Base-by-base conservation (phyloP, 2,113 vertebrate species). In the Abramis brama region DNA sequence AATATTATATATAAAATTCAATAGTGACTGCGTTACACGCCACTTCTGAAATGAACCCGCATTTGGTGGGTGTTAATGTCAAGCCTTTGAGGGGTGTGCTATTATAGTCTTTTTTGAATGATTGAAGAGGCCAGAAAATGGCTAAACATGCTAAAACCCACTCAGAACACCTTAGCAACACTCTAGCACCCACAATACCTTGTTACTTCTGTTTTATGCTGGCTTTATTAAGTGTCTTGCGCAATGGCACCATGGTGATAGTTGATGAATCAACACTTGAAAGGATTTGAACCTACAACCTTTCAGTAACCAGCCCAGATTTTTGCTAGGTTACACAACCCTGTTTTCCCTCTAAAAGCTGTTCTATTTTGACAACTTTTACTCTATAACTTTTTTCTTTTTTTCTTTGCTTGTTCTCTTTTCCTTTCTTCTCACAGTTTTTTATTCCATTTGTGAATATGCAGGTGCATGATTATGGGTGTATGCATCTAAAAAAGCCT, bases 401-500 rank as follows among this genome's bases (percentile, higher is more conserved):
- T 52, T 57, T 70, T 39, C 57, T 64, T 39, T 55, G 36, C 71
- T 47, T 74, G 12, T 74, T 74, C 64, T 6, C 64, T 55, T 13
- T 21, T 45, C 64, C 39, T 52, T 52, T 82, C 25, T 83, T 73
- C 36, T 86, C 39, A n/a, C 85, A 84, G n/a, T 84, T 60, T 68
- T 82, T 85, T 79, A 71, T 23, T 86, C 79, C 84, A 78, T 66
- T 25, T 47, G 13, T 80, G 59, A 45, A 8, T n/a, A 33, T 68
- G 79, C 45, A 13, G 39, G 8, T 50, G 25, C 10, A 19, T 50
- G 43, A 66, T 21, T 79, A 21, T 52, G 74, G 6, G n/a, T 62
- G 57, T 27, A 45, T 64, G 36, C 36, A 6, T 3, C 19, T 50
- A 82, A 39, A 71, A 85, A 88, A 87, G 87, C 87, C 12, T 57